Conservation (phyloP, 2,113 vertebrate species). For the Mormoops blainvillei region DNA sequence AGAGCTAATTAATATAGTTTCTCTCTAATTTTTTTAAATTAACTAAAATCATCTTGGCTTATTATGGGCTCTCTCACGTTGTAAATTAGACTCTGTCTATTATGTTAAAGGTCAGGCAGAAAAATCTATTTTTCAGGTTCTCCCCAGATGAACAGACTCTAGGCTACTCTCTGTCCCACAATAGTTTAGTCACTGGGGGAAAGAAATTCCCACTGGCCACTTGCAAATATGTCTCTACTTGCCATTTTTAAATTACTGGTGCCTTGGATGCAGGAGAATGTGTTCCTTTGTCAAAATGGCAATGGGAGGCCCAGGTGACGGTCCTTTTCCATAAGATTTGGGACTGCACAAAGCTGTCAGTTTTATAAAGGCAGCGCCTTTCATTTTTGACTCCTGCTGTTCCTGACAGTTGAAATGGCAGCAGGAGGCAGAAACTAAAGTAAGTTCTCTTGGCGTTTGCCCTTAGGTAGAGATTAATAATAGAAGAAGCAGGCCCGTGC, state of each 20-base stretch:
- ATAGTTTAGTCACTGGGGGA: constrained; percentile 30
- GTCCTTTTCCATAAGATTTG: constrained; percentile 78
- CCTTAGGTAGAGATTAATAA: constrained; percentile 85
- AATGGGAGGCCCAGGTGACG: constrained; percentile 81
- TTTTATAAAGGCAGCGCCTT: constrained; percentile 81
- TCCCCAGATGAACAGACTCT: constrained; percentile 35
- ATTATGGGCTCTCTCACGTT: not conserved
- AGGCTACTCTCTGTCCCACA: constrained; percentile 52
- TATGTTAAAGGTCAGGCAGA: constrained; percentile 41
- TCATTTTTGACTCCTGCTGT: constrained; percentile 82
- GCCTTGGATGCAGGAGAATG: constrained; percentile 73
- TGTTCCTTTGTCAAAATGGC: constrained; percentile 82
- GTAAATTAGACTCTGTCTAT: constrained; percentile 37
- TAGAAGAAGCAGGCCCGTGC: constrained; percentile 78
- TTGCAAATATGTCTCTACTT: constrained; percentile 76
- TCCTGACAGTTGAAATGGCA: constrained; percentile 85
- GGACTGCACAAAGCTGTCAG: constrained; percentile 83
- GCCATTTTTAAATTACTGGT: constrained; percentile 54
- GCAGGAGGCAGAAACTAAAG: constrained; percentile 81
- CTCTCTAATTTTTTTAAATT: constrained; percentile 7
- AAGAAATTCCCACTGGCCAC: constrained; percentile 61
- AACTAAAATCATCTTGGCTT: constrained; percentile 17
- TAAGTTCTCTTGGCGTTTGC: constrained; percentile 81
- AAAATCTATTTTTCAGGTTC: constrained; percentile 4
- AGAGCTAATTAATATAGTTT: not conserved